phyloP scores from a whole-genome alignment of 2,888 invertebrate species.

The Autographa gamma region DNA sequence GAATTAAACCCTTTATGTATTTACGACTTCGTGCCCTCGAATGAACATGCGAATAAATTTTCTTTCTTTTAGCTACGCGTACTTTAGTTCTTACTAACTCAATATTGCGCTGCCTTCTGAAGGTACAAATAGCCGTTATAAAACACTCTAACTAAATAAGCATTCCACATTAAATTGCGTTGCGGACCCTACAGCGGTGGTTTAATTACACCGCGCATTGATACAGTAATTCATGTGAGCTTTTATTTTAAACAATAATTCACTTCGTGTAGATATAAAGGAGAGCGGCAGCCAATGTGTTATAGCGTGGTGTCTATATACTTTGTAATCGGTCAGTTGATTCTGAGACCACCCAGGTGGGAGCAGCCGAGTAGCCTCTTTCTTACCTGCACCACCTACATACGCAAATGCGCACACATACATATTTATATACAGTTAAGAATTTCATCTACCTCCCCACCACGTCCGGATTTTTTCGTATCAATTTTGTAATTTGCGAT shows the following conservation, averaged over 20 bases:
- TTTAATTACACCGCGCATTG: conserved; percentile 78
- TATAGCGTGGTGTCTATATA: conserved; percentile 73
- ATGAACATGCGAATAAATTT: conserved; percentile 10
- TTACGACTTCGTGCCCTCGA: neutral
- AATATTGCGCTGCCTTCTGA: conserved; percentile 35
- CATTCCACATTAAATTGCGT: conserved; percentile 52
- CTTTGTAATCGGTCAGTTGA: conserved; percentile 79
- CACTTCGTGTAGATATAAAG: conserved; percentile 70
- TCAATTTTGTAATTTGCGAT: conserved; percentile 85
- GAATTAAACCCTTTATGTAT: conserved; percentile 16
- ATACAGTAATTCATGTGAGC: conserved; percentile 76
- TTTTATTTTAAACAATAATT: conserved; percentile 81
- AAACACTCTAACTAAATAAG: conserved; percentile 49
- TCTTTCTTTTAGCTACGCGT: conserved; percentile 11
- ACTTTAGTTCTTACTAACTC: conserved; percentile 40
- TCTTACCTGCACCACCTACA: conserved; percentile 67
- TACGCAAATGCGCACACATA: conserved; percentile 53
- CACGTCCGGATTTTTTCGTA: conserved; percentile 68
- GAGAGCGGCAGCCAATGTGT: conserved; percentile 65
- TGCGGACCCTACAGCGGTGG: conserved; percentile 60
- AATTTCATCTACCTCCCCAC: conserved; percentile 61
- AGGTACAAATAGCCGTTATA: conserved; percentile 34
- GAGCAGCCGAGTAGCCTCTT: conserved; percentile 65
- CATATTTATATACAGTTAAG: conserved; percentile 57
- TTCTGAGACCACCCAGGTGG: conserved; percentile 85